Base-by-base conservation (phyloP, 2,797 vertebrate genomes). In the Hippoglossus hippoglossus region DNA sequence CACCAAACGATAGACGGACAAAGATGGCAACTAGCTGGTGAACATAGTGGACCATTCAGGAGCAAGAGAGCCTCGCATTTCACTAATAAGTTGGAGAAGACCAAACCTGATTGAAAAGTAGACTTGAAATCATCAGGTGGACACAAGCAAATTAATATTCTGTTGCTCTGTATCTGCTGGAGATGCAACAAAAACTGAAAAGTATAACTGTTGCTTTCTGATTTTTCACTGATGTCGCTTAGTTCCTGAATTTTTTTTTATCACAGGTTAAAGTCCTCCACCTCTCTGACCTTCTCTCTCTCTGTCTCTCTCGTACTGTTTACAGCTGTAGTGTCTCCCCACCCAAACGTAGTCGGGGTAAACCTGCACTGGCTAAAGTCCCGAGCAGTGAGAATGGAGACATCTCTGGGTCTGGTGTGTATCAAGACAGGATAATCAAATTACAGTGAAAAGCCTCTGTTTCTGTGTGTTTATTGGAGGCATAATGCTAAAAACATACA, bases 341-440 rank as follows among this genome's bases (percentile, higher is more conserved):
- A 61, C 96, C 96, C 63, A 98, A 98, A 90, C 94, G 95, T 46
- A 98, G 97, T 63, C 94, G 96, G 63, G 97, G 97, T 72, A 99
- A 99, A 91, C 97, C 98, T 13, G 96, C 97, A 22, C 91, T 99
- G 58, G 95, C 95, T 60, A 95, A 96, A 81, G 93, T 96, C 66
- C 96, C 96, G n/a, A 94, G 94, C 68, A 94, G 92, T 57, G 94
- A 96, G 69, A 97, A 97, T 0, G 94, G 94, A 83, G 96, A 97
- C 79, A 81, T 91, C 68, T 78, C 93, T 0, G 93, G 94, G 69
- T 94, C 95, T 89, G 93, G 83, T 91, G 80, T 85, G 91, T 90
- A 80, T 81, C 57, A 63, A 34, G 2, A 56, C 15, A 71, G 51
- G 49, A 3, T 53, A 52, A 22, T 64, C 5, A 22, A 55, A 75